phyloP scores from a whole-genome alignment of 1,140 invertebrate genomes.

The Micrasema minimum region DNA sequence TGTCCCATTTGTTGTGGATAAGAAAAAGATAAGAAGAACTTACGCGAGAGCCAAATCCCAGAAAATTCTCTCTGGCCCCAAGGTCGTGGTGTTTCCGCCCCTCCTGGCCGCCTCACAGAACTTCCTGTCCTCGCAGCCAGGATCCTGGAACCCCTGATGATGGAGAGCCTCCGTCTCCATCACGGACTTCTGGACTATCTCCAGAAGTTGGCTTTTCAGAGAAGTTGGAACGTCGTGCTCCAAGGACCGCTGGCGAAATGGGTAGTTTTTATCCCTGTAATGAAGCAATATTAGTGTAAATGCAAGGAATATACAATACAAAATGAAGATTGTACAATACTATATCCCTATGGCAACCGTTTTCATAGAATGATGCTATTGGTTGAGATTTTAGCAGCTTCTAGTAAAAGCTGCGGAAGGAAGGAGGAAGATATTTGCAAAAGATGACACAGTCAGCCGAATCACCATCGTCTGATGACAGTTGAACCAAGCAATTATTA shows the following conservation, averaged over 20 bases:
- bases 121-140: constrained; percentile 58
- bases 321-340: too few relatives aligned
- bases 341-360: too few relatives aligned
- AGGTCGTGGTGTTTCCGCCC: constrained; percentile 34
- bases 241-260: constrained; percentile 45
- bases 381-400: too few relatives aligned
- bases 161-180: background rate
- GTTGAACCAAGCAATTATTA: too few relatives aligned
- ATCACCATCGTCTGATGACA: too few relatives aligned
- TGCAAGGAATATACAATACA: too few relatives aligned
- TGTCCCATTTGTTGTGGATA: too few relatives aligned
- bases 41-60: constrained; percentile 49
- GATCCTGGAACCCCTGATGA: constrained; percentile 49
- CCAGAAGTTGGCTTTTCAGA: constrained; percentile 14
- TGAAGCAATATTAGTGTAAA: background rate
- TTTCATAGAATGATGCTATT: too few relatives aligned
- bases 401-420: too few relatives aligned
- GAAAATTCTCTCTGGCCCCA: constrained; percentile 41
- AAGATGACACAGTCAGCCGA: too few relatives aligned
- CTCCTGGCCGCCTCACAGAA: constrained; percentile 57
- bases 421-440: too few relatives aligned
- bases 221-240: background rate
- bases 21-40: constrained; percentile 1
- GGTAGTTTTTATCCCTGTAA: constrained; percentile 47
- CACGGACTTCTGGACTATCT: constrained; percentile 4